These are phyloP conservation scores for Sebastes fasciatus DNA, from an alignment of 2,113 vertebrate genomes.

Conservation along the genomic window DNA sequence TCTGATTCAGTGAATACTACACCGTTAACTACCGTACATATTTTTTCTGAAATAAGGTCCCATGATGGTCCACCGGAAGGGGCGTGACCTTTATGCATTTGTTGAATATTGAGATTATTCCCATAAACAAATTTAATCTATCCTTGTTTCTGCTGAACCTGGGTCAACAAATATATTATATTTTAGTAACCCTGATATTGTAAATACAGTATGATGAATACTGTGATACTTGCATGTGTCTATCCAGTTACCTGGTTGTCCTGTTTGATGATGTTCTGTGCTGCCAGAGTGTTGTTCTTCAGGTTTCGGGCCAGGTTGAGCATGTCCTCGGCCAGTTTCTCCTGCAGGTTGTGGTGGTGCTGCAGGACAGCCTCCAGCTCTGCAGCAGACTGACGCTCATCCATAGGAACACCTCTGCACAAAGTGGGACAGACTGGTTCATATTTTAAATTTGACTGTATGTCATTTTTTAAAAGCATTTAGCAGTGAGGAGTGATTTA, in stretches of 20 bases:
- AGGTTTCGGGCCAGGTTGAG: conserved; percentile 93
- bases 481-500: background rate
- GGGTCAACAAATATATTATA: background rate
- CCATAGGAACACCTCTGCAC: conserved; percentile 80
- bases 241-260: conserved; percentile 93
- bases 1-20: background rate
- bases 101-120: background rate
- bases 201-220: background rate
- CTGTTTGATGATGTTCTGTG: conserved; percentile 96
- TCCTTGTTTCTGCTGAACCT: too few species aligned
- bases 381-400: conserved; percentile 90
- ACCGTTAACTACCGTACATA: background rate
- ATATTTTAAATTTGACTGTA: background rate
- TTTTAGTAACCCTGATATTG: background rate
- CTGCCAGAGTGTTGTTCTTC: conserved; percentile 95
- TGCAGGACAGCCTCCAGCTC: conserved; percentile 94
- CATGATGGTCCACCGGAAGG: too few species aligned
- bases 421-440: too few species aligned
- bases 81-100: too few species aligned
- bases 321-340: conserved; percentile 98
- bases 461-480: background rate
- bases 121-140: background rate
- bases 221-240: background rate
- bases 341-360: conserved; percentile 94
- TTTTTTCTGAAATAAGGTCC: too few species aligned